Percentiles rank a stretch among this genome's conserved stretches.
These are phyloP conservation scores for Orthonychiurus folsomi DNA, from an alignment of 2,888 invertebrate species.

Conservation along the genomic window DNA sequence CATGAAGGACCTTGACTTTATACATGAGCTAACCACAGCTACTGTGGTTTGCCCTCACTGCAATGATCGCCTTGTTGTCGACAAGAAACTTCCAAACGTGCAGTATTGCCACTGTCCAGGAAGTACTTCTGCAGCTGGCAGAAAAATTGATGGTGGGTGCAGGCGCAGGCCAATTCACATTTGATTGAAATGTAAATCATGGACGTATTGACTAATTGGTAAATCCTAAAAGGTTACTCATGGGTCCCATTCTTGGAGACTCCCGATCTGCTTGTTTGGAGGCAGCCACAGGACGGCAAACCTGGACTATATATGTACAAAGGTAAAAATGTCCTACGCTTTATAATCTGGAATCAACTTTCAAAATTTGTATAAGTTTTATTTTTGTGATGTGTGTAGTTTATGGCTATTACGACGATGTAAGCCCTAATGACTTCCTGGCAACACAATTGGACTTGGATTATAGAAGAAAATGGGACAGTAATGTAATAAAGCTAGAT, in stretches of 20 bases:
- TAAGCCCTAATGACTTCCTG: conserved; percentile 67
- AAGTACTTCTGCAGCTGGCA: conserved; percentile 17
- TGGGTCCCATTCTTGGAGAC: conserved; percentile 74
- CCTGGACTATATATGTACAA: conserved; percentile 71
- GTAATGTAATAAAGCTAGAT: conserved; percentile 61
- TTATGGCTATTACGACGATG: conserved; percentile 70
- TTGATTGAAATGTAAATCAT: not conserved
- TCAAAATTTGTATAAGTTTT: no score
- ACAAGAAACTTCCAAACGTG: conserved; percentile 44
- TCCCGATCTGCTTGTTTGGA: conserved; percentile 71
- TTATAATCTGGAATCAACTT: conserved; percentile 4
- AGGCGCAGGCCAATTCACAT: no score
- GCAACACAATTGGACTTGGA: conserved; percentile 71
- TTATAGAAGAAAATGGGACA: conserved; percentile 70
- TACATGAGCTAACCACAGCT: conserved; percentile 49
- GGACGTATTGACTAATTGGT: conserved; percentile 2
- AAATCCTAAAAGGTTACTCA: conserved; percentile 45
- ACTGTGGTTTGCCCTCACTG: conserved; percentile 51
- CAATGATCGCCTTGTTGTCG: conserved; percentile 46
- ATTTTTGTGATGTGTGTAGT: conserved; percentile 48
- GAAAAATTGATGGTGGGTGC: conserved; percentile 24
- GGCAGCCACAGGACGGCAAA: conserved; percentile 53
- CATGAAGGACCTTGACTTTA: conserved; percentile 53
- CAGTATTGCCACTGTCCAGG: conserved; percentile 49
- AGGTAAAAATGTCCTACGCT: conserved; percentile 44